Evolutionary conservation across 35 echinoderm and acorn worm species (phyloP), one percentile per base, ranked within the genome.

Genomic region (Lytechinus pictus): DNA sequence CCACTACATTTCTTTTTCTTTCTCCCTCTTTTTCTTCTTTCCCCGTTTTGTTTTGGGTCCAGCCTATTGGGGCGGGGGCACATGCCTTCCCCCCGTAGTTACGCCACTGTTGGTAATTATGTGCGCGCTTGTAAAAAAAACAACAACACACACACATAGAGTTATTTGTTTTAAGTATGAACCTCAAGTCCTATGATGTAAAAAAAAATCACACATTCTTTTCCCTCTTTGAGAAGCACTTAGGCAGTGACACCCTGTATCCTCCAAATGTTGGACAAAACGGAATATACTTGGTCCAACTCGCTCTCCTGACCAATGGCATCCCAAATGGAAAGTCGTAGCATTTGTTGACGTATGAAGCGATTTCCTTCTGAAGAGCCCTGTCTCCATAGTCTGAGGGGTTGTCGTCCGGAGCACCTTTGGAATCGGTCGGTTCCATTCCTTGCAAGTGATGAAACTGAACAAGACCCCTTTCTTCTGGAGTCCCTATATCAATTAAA

Each of bases 211-310:
- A 79, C n/a, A 79, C 21, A 19, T 14, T 24, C 66, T 79, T 79
- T 24, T 79, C 66, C 66, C 66, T 79, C 14, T 79, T n/a, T 1
- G 66, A 79, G 16, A 24, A 79, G 19, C 66, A 79, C 66, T 79
- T 79, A 8, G n/a, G 19, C 19, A 16, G 6, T 7, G 66, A 24
- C 12, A 79, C 12, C 1, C 21, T 79, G 66, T 96, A 97, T 29
- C 97, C 97, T 11, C 53, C 27, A 89, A 98, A 98, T 89, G 97
- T 98, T 6, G 97, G 97, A 79, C 96, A 95, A 94, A 98, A 56
- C 4, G 97, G 97, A 9, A 98, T 88, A 52, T 92, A 96, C 9
- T 60, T 95, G 53, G 95, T 95, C 94, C 96, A 98, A 5, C 88
- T 86, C 61, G 13, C 71, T 21, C 87, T 89, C 10, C 92, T 58